Base-by-base conservation (phyloP, 2,113 vertebrate genomes). In the Struthio camelus region DNA sequence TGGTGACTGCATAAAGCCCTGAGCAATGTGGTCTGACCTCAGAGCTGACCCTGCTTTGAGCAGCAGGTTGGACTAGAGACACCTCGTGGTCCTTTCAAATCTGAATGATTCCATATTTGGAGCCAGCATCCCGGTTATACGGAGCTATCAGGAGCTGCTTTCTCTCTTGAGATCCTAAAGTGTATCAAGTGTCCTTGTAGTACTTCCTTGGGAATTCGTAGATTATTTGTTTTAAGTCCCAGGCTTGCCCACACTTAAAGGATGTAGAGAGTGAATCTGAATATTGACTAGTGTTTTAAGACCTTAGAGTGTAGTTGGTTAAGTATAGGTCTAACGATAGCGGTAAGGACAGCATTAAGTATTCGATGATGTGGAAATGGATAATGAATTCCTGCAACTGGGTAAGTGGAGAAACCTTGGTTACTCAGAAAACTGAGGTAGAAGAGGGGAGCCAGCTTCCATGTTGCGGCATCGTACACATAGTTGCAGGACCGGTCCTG, bases 401-500 rank as follows among this genome's bases (percentile, higher is more conserved):
- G 6, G 11, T 65, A 42, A 88, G 10, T 10, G 58, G 44, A 59
- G 32, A 77, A 66, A 59, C 22, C 24, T 13, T 64, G 46, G 14
- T 51, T 27, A 17, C 27, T 58, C 2, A 1, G 30, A 34, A 77
- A 71, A 71, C 48, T 46, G 36, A 65, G 58, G 32, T 32, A 78
- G 65, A 83, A 38, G 20, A 65, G 32, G 6, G 6, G 36, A 88
- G 38, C 18, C 46, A 0, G 1, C 11, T 38, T 83, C 36, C 65
- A 10, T 0, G 0, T 5, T 65, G 42, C 6, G 44, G 20, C 40
- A 51, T 64, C n/a, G 9, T 38, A 64, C 40, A 32, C 1, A 0
- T 30, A 67, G 54, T 40, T 64, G 27, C 36, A 38, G 78, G 27
- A 78, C 13, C 0, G 3, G 23, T 51, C 6, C 50, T 44, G 32